Evolutionary conservation across 2,888 invertebrate species (phyloP), one percentile per base, ranked within the genome.

Genomic region (Dasypolia templi): DNA sequence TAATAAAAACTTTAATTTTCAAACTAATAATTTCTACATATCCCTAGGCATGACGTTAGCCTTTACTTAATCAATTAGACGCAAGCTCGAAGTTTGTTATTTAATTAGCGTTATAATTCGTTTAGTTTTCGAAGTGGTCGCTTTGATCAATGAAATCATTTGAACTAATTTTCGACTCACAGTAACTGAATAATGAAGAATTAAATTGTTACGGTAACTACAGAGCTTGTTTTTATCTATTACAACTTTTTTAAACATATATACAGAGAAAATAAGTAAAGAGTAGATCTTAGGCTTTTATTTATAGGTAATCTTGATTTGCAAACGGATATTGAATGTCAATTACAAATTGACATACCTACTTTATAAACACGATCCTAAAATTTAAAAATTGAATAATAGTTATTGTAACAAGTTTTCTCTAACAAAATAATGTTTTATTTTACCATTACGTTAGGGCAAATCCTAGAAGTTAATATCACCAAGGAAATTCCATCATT

Each of bases 71-170:
- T 42, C 3, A 61, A 26, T 26, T 26, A 11, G 19, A 11, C 11
- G 39, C 19, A 19, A 62, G 3, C 3, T 62, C 11, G 11, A 42
- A 62, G 26, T 42, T 44, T 29, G 7, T 62, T 26, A 44, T 44
- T 29, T 2, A 62, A 62, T 62, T 62, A 26, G 12, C 7, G 42
- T 19, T 42, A 42, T 42, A 62, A 3, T 44, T 44, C 3, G 19
- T 44, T 29, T 19, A 44, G 26, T 19, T 62, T 29, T 12, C 42
- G 12, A 29, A 26, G 42, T 12, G 42, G 26, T 62, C 42, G 19
- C 62, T 62, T 44, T 44, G 61, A 26, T 62, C 42, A 42, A 62
- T 44, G 19, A 62, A 22, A 29, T 22, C 42, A 44, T 62, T 7
- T 2, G 19, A 62, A 44, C 26, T 29, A 22, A 44, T 44, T 29